phyloP scores from a whole-genome alignment of 2,888 invertebrate genomes.

The Rutpela maculata region DNA sequence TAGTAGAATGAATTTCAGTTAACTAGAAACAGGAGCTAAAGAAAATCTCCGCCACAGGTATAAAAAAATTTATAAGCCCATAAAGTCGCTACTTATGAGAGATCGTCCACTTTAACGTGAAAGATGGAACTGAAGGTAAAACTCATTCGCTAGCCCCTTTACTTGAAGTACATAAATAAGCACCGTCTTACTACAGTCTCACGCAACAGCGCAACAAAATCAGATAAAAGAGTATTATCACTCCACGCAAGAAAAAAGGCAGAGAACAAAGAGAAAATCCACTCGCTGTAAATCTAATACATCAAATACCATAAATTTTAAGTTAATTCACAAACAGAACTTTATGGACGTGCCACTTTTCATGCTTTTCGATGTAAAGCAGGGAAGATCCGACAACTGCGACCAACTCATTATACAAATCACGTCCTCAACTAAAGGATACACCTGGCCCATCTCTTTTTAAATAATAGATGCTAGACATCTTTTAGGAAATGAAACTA shows the following conservation, averaged over 20 bases:
- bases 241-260: background rate
- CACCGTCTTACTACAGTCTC: background rate
- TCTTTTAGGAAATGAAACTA: too few species aligned
- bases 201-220: conserved; percentile 1
- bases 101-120: background rate
- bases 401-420: too few species aligned
- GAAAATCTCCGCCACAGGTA: background rate
- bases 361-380: background rate
- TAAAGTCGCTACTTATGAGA: background rate
- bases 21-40: background rate
- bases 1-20: too few species aligned
- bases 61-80: background rate
- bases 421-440: too few species aligned
- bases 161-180: background rate
- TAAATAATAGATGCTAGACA: too few species aligned
- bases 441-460: too few species aligned
- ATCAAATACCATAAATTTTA: background rate
- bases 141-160: background rate
- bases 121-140: background rate
- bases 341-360: background rate
- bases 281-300: background rate
- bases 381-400: background rate
- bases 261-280: background rate
- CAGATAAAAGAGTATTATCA: background rate
- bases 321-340: background rate